phyloP scores from a whole-genome alignment of 2,113 vertebrate species.

The Upupa epops region DNA sequence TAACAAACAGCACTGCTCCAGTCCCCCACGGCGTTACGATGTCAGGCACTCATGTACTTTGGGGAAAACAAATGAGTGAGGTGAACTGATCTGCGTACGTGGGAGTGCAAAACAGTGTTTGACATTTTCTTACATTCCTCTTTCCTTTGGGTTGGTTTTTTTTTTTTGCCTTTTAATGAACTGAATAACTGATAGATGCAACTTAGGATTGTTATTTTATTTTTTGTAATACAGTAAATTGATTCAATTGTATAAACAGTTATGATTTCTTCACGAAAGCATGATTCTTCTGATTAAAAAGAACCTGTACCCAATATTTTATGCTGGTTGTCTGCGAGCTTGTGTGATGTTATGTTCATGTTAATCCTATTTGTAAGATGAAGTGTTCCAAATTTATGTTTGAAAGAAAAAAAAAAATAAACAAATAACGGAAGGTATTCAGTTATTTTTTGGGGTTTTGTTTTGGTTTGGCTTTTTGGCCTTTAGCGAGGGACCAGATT shows the following conservation, averaged over 20 bases:
- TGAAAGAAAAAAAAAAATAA: constrained; percentile 69
- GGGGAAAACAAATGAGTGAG: constrained; percentile 72
- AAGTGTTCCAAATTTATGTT: constrained; percentile 94
- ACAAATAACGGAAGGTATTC: constrained; percentile 91
- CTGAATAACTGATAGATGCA: constrained; percentile 90
- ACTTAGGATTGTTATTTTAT: constrained; percentile 70
- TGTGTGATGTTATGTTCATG: constrained; percentile 97
- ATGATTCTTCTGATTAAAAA: constrained; percentile 96
- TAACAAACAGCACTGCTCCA: constrained; percentile 92
- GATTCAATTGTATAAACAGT: constrained; percentile 93
- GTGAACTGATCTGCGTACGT: constrained; percentile 85
- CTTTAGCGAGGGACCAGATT: constrained; percentile 89
- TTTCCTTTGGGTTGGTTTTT: constrained; percentile 80
- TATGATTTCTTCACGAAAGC: constrained; percentile 96
- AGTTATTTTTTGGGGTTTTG: constrained; percentile 78
- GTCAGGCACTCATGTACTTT: constrained; percentile 76
- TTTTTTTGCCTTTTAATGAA: constrained; percentile 92
- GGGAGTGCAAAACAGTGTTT: constrained; percentile 91
- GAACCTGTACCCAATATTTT: constrained; percentile 92
- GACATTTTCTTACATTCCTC: constrained; percentile 89
- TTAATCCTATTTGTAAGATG: constrained; percentile 93
- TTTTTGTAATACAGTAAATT: constrained; percentile 88
- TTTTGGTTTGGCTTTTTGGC: constrained; percentile 65
- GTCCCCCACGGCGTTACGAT: constrained; percentile 77
- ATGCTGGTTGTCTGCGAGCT: constrained; percentile 97